Percentiles rank a stretch among this genome's conserved stretches.
These are phyloP conservation scores for Sycobia sp. DNA, from an alignment of 1,140 invertebrate species.

Conservation along the genomic window DNA sequence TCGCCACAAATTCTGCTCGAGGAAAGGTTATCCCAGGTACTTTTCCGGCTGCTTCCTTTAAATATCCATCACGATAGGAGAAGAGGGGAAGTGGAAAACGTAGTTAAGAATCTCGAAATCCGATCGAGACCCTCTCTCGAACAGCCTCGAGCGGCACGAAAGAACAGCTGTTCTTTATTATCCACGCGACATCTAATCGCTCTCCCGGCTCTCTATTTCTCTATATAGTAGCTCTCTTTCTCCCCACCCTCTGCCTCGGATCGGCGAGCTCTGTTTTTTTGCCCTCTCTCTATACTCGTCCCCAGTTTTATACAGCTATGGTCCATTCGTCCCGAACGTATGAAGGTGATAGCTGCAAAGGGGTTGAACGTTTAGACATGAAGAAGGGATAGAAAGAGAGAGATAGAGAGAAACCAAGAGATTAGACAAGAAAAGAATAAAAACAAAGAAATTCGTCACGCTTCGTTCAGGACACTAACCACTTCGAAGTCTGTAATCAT, in stretches of 20 bases:
- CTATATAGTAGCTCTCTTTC: too few relatives aligned
- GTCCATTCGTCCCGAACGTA: not conserved
- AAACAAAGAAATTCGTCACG: too few relatives aligned
- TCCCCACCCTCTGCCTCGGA: not conserved
- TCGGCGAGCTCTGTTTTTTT: not conserved
- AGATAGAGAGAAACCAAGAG: too few relatives aligned
- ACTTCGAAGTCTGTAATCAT: too few relatives aligned
- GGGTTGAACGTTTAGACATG: too few relatives aligned
- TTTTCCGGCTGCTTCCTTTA: too few relatives aligned
- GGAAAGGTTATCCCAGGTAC: constrained; percentile 5
- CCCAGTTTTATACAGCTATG: not conserved
- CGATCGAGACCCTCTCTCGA: not conserved
- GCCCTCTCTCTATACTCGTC: not conserved
- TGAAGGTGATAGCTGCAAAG: too few relatives aligned
- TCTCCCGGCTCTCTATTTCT: too few relatives aligned
- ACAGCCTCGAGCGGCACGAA: not conserved
- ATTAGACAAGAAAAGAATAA: too few relatives aligned
- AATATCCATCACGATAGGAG: constrained; percentile 21
- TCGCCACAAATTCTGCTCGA: not conserved
- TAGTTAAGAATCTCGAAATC: not conserved
- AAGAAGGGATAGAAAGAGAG: too few relatives aligned
- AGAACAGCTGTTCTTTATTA: constrained; percentile 40
- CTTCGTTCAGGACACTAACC: too few relatives aligned
- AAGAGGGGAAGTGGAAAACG: not conserved
- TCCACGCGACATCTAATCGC: constrained; percentile 18